phyloP scores from a whole-genome alignment of 1,140 invertebrate species.

The Papilio polyxenes region DNA sequence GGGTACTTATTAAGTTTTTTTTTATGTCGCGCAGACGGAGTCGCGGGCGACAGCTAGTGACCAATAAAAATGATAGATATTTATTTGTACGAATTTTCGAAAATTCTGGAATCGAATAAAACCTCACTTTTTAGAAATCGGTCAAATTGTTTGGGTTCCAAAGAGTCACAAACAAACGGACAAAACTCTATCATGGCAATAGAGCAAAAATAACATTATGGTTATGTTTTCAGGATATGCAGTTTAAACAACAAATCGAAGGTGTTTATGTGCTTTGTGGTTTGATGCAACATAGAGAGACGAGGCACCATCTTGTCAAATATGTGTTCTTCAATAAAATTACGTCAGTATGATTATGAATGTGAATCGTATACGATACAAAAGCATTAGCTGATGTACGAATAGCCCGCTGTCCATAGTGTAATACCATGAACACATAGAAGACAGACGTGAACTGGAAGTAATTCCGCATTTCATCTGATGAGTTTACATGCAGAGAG shows the following conservation, averaged over 20 bases:
- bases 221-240: slow-evolving; percentile 61
- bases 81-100: too few species aligned
- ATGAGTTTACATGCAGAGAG: too few species aligned
- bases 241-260: slow-evolving; percentile 67
- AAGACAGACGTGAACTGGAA: too few species aligned
- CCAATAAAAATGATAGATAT: too few species aligned
- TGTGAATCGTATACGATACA: background rate
- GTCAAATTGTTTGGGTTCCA: too few species aligned
- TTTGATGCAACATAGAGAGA: slow-evolving; percentile 79
- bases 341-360: slow-evolving; percentile 55
- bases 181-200: background rate
- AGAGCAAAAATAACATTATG: background rate
- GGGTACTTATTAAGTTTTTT: too few species aligned
- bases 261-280: slow-evolving; percentile 71
- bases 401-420: background rate
- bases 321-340: slow-evolving; percentile 86
- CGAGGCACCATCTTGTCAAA: slow-evolving; percentile 84
- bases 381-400: background rate
- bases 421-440: too few species aligned
- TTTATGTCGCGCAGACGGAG: too few species aligned
- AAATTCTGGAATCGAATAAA: background rate
- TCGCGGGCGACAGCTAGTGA: too few species aligned
- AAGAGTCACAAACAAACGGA: too few species aligned
- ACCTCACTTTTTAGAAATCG: too few species aligned
- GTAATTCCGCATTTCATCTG: too few species aligned